Evolutionary conservation across 2,113 vertebrate genomes (phyloP), one percentile per base, ranked within the genome.

Genomic region (Cyprinodon brontotheroides): DNA sequence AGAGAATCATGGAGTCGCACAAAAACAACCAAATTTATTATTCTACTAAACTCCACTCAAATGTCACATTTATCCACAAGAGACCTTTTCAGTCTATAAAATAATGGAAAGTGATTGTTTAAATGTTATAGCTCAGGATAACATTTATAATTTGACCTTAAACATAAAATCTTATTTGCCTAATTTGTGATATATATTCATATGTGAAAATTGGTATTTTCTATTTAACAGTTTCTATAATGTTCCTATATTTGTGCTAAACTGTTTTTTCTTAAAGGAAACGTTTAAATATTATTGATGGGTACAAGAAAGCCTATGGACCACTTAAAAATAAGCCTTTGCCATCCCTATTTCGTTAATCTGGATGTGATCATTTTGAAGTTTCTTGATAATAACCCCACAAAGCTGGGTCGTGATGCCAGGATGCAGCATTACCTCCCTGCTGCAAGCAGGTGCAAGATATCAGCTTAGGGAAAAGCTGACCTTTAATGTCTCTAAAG

Each of bases 401-500:
- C 50, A 22, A 48, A 57, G 72, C 69, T 61, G 60, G 53, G 65
- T 47, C 20, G 36, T 77, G 60, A 68, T 74, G 68, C 73, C 65
- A 74, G 71, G 70, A 74, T 81, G 68, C 83, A 60, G 74, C 12
- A n/a, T 9, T 77, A 61, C 61, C 47, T 67, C 41, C 60, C 66
- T 62, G 53, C 70, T 77, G 68, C n/a, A 50, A 47, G 37, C 65
- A 65, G 68, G 29, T 12, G 1, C 61, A 75, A 73, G 59, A 77
- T 57, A 48, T 69, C 61, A 65, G 69, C 74, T 79, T 79, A 78
- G 57, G 82, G 79, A 88, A 84, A 89, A 82, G 50, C 78, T 93
- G 91, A 94, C 94, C 92, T 94, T 93, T 93, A 84, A 87, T 36
- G 81, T 72, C 73, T 89, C 82, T 85, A 69, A 72, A 80, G 80